Evolutionary conservation across 2,888 invertebrate genomes (phyloP).

Genomic region (Amorpha juglandis): DNA sequence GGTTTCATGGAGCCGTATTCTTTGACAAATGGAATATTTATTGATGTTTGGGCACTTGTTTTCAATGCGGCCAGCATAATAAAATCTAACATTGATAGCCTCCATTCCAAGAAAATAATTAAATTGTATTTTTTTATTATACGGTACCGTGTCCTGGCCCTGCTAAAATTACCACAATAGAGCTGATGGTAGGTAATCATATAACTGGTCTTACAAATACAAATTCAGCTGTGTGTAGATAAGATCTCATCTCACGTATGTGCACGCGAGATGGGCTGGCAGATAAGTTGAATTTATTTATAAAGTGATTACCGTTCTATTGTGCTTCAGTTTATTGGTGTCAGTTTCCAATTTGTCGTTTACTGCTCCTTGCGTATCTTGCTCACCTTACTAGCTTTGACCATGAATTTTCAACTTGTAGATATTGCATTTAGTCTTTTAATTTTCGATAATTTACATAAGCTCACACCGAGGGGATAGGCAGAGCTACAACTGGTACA

Average conservation of each 20-base stretch:
- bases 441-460: too few species aligned
- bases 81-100: conserved; percentile 46
- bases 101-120: conserved; percentile 54
- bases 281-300: conserved; percentile 50
- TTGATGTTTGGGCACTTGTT: neutral
- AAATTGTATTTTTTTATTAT: conserved; percentile 46
- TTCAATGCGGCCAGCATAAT: neutral
- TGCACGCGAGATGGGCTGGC: conserved; percentile 45
- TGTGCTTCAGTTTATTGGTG: conserved; percentile 61
- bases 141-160: too few species aligned
- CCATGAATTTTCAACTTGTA: neutral
- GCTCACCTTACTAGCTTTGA: neutral
- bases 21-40: neutral
- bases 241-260: conserved; percentile 56
- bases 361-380: conserved; percentile 42
- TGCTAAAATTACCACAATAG: too few species aligned
- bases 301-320: conserved; percentile 50
- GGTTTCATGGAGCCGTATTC: neutral
- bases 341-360: conserved; percentile 55
- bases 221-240: conserved; percentile 46
- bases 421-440: neutral
- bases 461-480: too few species aligned
- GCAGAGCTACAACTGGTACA: too few species aligned
- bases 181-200: conserved; percentile 45
- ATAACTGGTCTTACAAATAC: conserved; percentile 52